Percentiles rank a stretch among this genome's conserved stretches.
Evolutionary conservation across 2,797 vertebrate genomes (phyloP).

Genomic region (Percopsis omiscomaycus): DNA sequence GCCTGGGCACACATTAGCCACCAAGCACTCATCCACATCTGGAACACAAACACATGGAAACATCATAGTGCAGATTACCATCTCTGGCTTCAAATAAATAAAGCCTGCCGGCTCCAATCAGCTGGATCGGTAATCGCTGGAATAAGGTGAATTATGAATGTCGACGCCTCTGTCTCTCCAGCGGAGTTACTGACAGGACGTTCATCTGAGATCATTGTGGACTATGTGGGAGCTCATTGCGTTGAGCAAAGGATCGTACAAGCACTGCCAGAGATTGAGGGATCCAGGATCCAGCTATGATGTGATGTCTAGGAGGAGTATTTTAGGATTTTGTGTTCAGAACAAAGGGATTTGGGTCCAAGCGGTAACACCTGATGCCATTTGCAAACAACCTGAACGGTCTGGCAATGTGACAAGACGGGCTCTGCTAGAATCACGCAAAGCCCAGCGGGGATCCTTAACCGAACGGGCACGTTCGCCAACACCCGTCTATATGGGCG

Average conservation of each 20-base stretch:
- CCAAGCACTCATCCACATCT: constrained; percentile 77
- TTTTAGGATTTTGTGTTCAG: constrained; percentile 52
- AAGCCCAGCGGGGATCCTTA: constrained; percentile 55
- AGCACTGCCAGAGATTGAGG: constrained; percentile 57
- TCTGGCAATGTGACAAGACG: constrained; percentile 62
- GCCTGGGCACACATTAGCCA: constrained; percentile 60
- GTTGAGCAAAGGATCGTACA: constrained; percentile 52
- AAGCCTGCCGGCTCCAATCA: constrained; percentile 57
- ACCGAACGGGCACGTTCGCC: constrained; percentile 18
- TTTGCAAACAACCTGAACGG: constrained; percentile 71
- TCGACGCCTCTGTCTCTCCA: constrained; percentile 55
- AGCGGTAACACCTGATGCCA: constrained; percentile 73
- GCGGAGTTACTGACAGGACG: constrained; percentile 41
- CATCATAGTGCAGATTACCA: constrained; percentile 56
- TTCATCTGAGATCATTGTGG: constrained; percentile 61
- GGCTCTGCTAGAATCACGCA: constrained; percentile 75
- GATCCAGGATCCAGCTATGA: constrained; percentile 65
- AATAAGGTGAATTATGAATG: constrained; percentile 41
- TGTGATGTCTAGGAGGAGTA: constrained; percentile 71
- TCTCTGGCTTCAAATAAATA: constrained; percentile 59
- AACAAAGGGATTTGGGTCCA: constrained; percentile 45
- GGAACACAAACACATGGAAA: constrained; percentile 54
- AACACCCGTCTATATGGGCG: constrained; percentile 7
- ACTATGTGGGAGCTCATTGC: constrained; percentile 62
- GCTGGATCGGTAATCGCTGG: constrained; percentile 44